phyloP scores from a whole-genome alignment of 2,113 vertebrate species.

The Hypocryptadius cinnamomeus region DNA sequence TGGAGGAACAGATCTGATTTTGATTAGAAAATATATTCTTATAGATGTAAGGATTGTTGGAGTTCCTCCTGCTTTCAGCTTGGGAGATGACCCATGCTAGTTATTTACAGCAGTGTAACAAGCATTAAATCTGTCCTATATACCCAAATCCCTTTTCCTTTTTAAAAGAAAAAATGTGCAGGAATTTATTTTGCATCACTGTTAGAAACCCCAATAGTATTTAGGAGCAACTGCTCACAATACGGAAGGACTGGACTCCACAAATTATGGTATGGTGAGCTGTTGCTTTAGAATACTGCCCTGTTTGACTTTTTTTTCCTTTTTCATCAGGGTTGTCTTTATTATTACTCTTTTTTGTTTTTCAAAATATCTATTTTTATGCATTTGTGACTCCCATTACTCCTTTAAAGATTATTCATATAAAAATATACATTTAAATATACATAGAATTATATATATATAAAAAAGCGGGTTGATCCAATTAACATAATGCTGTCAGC shows the following conservation, averaged over 20 bases:
- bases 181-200: not conserved
- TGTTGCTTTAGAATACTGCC: not conserved
- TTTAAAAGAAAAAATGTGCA: not conserved
- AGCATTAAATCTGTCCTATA: not conserved
- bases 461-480: not conserved
- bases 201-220: not conserved
- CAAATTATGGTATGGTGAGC: not conserved
- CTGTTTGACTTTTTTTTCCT: not conserved
- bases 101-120: not conserved
- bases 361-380: conserved; percentile 58
- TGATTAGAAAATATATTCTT: not conserved
- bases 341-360: not conserved
- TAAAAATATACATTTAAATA: conserved; percentile 35
- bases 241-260: conserved; percentile 3
- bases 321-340: not conserved
- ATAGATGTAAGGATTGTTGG: not conserved
- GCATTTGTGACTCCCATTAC: conserved; percentile 44
- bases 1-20: not conserved
- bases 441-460: conserved; percentile 7
- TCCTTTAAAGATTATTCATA: conserved; percentile 26
- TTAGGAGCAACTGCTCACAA: not conserved
- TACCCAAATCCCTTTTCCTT: not conserved
- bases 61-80: not conserved
- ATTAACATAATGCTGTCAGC: not conserved
- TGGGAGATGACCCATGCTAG: not conserved